Conservation (phyloP, 2,797 vertebrate species). For the Nyctalus aviator region DNA sequence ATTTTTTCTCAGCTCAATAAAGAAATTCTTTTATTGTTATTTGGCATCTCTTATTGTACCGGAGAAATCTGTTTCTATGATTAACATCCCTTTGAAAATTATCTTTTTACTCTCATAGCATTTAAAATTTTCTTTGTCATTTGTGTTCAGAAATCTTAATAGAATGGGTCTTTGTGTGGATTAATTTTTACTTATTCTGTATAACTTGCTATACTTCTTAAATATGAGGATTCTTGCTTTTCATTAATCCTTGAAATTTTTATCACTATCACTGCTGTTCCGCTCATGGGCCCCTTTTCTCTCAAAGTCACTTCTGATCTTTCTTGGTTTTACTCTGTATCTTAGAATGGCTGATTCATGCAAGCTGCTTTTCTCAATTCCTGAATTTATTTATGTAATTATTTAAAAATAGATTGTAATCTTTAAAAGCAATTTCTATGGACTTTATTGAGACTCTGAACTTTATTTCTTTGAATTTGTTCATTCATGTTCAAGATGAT, state of each 20-base stretch:
- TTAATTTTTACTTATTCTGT: slow-evolving; percentile 13
- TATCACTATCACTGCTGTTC: not conserved
- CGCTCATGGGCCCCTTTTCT: not conserved
- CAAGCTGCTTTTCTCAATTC: not conserved
- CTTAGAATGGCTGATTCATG: not conserved
- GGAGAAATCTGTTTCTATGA: slow-evolving; percentile 3
- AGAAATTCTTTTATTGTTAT: not conserved
- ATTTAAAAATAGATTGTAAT: not conserved
- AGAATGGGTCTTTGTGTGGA: not conserved
- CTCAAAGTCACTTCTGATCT: not conserved
- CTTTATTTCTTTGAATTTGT: slow-evolving; percentile 16
- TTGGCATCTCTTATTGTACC: not conserved
- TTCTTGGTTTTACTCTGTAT: not conserved
- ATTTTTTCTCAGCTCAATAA: not conserved
- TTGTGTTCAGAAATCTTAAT: not conserved
- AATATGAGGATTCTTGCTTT: not conserved
- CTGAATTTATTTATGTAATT: not conserved
- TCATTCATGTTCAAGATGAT: not conserved
- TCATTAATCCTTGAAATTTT: slow-evolving; percentile 8
- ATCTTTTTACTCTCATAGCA: not conserved
- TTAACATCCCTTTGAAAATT: slow-evolving; percentile 22
- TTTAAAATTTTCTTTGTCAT: slow-evolving; percentile 5
- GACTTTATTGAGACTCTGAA: not conserved
- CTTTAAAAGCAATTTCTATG: slow-evolving; percentile 21
- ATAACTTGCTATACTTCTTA: not conserved